phyloP scores from a whole-genome alignment of 2,797 vertebrate species.

The Zonotrichia albicollis region DNA sequence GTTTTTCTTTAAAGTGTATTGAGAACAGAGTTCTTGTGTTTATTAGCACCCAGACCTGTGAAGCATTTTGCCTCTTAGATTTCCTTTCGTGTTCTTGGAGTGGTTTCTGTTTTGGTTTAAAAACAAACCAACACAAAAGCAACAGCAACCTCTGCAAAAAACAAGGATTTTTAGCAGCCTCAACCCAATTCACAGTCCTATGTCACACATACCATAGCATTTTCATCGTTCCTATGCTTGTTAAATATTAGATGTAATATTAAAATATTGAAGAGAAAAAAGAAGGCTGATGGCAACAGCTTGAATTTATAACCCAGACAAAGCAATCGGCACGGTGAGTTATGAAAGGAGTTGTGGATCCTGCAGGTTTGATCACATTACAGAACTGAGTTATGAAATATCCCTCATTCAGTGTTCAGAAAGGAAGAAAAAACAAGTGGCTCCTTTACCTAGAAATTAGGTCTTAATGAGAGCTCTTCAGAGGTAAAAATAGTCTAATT shows the following conservation, averaged over 20 bases:
- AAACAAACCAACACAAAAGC: neutral
- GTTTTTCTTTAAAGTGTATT: slow-evolving; percentile 11
- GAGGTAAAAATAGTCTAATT: neutral
- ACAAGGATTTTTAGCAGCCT: neutral
- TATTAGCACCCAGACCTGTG: slow-evolving; percentile 9
- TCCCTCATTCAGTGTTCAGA: neutral
- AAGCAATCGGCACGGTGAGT: neutral
- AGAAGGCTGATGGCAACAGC: slow-evolving; percentile 18
- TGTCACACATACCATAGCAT: neutral
- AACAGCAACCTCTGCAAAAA: neutral
- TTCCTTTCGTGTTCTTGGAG: neutral
- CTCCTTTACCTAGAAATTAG: neutral
- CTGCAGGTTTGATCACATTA: neutral
- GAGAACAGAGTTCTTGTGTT: slow-evolving; percentile 11
- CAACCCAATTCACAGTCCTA: neutral
- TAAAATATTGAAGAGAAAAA: slow-evolving; percentile 37
- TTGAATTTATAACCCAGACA: slow-evolving; percentile 23
- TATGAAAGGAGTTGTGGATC: neutral
- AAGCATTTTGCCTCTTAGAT: neutral
- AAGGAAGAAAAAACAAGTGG: neutral
- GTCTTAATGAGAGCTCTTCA: neutral
- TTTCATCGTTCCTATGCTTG: neutral
- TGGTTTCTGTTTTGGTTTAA: neutral
- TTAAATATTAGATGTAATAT: slow-evolving; percentile 54
- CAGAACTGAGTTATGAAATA: neutral